A percentile compares a stretch with the other conserved stretches of the same genome.
Conservation (phyloP, 2,797 vertebrate species). For the Lepilemur ruficaudatus region DNA sequence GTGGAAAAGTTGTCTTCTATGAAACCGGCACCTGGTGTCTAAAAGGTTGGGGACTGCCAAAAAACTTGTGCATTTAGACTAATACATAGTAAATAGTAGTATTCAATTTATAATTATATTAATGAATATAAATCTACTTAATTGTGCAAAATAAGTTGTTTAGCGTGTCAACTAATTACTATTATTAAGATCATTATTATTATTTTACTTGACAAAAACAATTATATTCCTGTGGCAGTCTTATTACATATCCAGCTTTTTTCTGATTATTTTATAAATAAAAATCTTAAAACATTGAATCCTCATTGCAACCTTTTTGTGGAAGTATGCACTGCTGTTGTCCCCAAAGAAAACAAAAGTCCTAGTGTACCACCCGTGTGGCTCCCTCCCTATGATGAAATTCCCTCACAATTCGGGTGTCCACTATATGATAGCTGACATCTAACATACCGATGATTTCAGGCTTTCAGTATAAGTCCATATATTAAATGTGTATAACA, state of each 20-base stretch:
- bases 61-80: neutral
- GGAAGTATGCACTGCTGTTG: neutral
- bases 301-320: neutral
- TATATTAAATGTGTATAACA: neutral
- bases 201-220: neutral
- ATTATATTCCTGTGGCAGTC: neutral
- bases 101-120: neutral
- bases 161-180: neutral
- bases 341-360: neutral
- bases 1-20: no score
- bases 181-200: neutral
- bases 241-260: neutral
- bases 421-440: neutral
- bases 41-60: no score
- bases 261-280: neutral
- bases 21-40: no score
- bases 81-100: neutral
- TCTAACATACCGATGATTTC: neutral
- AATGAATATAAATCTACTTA: neutral
- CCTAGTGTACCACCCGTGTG: no score
- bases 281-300: neutral
- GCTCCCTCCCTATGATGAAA: neutral
- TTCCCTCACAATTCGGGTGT: neutral
- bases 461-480: neutral
- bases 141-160: neutral